Base-by-base conservation (phyloP, 2,113 vertebrate genomes). In the Mandrillus leucophaeus region DNA sequence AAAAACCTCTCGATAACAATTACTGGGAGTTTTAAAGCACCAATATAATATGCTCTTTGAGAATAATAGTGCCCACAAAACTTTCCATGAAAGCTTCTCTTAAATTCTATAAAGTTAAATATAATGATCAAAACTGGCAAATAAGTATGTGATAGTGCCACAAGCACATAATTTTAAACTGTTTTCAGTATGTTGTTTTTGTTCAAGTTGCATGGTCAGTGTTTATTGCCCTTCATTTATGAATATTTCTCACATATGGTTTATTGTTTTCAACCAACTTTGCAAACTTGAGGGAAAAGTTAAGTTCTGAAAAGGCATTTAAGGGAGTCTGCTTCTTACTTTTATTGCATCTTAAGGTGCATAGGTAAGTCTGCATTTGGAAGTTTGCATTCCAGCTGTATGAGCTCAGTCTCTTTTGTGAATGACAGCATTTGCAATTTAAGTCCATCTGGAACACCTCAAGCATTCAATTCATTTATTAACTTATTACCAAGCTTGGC, bases 401-500 rank as follows among this genome's bases (percentile, higher is more conserved):
- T 48, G 66, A 88, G 13, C 61, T 68, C 45, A 79, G n/a, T 25
- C 52, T 61, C 52, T 93, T 91, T 97, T 88, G 93, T 97, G 91
- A 98, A 97, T 98, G 95, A 96, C 94, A 97, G 73, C 40, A 84
- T 87, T 96, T 93, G 73, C 90, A 97, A 94, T 97, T 98, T 93
- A 95, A 93, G 97, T 96, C 97, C 97, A 98, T 96, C 98, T 98
- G 97, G 97, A 98, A 80, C 61, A 97, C 95, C 52, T 87, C 84
- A 96, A 92, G 92, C 57, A 35, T 96, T 96, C 64, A 43, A 50
- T 98, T 97, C 98, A 97, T 98, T 98, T 98, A 97, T 97, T 97
- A 98, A 97, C 93, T 97, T 97, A 97, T 98, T 98, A 97, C 95
- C 70, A 96, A 45, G n/a, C 93, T 98, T 98, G 98, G 55, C 88